Evolutionary conservation across 2,797 vertebrate genomes (phyloP).

Genomic region (Salarias fasciatus): DNA sequence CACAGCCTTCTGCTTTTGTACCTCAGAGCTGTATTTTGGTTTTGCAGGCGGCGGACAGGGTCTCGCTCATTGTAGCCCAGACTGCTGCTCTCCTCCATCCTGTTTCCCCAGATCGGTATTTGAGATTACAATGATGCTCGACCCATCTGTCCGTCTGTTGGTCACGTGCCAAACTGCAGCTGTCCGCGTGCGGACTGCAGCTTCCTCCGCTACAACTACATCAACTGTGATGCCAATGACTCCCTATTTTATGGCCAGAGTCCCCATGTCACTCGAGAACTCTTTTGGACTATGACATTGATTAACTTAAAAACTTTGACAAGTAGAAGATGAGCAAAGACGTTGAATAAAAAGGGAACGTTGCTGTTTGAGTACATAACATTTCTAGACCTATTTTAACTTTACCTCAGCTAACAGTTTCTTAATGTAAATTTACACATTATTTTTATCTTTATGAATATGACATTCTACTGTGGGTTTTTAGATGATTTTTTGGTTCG

Average conservation of each 20-base stretch:
- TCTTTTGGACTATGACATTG: slow-evolving; percentile 68
- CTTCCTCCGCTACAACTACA: slow-evolving; percentile 66
- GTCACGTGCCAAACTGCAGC: slow-evolving; percentile 65
- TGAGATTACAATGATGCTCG: slow-evolving; percentile 8
- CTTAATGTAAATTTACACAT: slow-evolving; percentile 92
- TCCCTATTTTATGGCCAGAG: slow-evolving; percentile 87
- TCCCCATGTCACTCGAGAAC: slow-evolving; percentile 72
- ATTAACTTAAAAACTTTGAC: slow-evolving; percentile 67
- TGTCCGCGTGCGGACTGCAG: slow-evolving; percentile 45
- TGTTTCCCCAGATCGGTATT: slow-evolving; percentile 17
- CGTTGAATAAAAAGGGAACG: slow-evolving; percentile 71
- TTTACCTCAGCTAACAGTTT: slow-evolving; percentile 98
- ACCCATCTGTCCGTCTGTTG: slow-evolving; percentile 56
- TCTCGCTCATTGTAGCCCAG: slow-evolving; percentile 10
- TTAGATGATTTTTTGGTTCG: slow-evolving; percentile 86
- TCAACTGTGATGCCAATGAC: slow-evolving; percentile 76
- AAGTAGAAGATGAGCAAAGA: slow-evolving; percentile 67
- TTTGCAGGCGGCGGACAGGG: slow-evolving; percentile 33
- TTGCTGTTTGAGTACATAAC: slow-evolving; percentile 89
- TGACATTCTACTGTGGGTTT: slow-evolving; percentile 91
- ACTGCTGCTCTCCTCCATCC: slow-evolving; percentile 7
- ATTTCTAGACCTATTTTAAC: slow-evolving; percentile 98
- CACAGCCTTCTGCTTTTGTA: slow-evolving; percentile 10
- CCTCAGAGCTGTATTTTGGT: slow-evolving; percentile 3
- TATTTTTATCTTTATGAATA: slow-evolving; percentile 98